A percentile compares a stretch with the other conserved stretches of the same genome.
phyloP scores from a whole-genome alignment of 2,113 vertebrate species.

The Cynoglossus semilaevis region DNA sequence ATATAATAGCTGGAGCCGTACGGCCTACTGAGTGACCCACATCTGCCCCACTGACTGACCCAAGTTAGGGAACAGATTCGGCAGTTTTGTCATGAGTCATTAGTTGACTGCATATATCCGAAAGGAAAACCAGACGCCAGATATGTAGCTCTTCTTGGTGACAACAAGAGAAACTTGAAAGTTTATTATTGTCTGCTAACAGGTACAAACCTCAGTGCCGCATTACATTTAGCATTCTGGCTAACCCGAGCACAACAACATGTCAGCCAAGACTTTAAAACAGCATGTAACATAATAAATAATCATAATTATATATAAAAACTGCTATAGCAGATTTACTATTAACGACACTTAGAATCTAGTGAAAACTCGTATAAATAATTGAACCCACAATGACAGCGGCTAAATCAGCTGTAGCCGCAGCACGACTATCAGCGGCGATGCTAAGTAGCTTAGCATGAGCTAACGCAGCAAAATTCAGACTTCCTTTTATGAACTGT shows the following conservation, averaged over 20 bases:
- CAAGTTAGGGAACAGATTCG: background rate
- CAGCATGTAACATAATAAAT: background rate
- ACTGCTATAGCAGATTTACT: background rate
- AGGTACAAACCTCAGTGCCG: conserved; percentile 26
- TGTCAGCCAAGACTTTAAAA: conserved; percentile 7
- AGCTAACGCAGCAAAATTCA: conserved; percentile 26
- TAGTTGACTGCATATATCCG: background rate
- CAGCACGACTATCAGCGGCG: conserved; percentile 8
- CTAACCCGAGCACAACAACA: conserved; percentile 31
- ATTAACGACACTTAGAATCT: background rate
- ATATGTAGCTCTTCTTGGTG: background rate
- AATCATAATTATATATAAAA: background rate
- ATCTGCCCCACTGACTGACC: conserved; percentile 17
- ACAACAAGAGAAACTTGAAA: conserved; percentile 5
- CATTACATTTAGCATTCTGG: conserved; percentile 37
- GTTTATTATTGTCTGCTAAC: conserved; percentile 19
- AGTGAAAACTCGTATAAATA: conserved; percentile 14
- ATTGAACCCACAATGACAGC: conserved; percentile 37
- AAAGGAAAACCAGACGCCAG: background rate
- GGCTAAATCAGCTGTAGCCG: conserved; percentile 58
- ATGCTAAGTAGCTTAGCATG: conserved; percentile 12
- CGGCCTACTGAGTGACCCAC: conserved; percentile 51
- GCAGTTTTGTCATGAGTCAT: rapidly evolving
- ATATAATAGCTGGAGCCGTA: conserved; percentile 56
- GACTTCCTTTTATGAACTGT: conserved; percentile 9